These are phyloP conservation scores for Vulpes ferrilata DNA, from an alignment of 2,113 vertebrate species.

Conservation along the genomic window DNA sequence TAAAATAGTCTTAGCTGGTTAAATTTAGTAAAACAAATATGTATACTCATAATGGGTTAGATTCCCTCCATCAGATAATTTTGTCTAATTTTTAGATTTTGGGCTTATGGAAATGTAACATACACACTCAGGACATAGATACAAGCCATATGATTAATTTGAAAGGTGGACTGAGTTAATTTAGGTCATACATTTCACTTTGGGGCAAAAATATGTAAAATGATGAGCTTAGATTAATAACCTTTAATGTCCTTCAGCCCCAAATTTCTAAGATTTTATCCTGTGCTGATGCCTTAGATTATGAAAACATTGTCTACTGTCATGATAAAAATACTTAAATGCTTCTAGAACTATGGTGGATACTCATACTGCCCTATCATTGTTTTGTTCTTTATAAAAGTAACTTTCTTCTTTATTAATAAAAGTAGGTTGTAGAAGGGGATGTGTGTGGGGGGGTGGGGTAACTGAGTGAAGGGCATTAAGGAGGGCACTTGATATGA, in stretches of 20 bases:
- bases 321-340: background rate
- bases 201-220: background rate
- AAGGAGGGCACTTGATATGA: no score
- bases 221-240: background rate
- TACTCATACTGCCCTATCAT: background rate
- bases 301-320: background rate
- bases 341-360: background rate
- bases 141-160: background rate
- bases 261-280: constrained; percentile 1
- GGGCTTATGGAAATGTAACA: background rate
- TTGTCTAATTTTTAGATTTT: background rate
- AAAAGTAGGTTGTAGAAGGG: background rate
- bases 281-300: background rate
- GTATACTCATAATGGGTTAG: background rate
- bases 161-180: background rate
- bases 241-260: background rate
- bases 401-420: background rate
- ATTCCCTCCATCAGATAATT: background rate
- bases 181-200: background rate
- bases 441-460: no score
- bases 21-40: background rate
- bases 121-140: background rate
- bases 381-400: background rate
- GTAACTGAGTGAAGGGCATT: no score
- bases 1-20: background rate